Conservation (phyloP, 2,113 vertebrate species). For the Litocranius walleri region DNA sequence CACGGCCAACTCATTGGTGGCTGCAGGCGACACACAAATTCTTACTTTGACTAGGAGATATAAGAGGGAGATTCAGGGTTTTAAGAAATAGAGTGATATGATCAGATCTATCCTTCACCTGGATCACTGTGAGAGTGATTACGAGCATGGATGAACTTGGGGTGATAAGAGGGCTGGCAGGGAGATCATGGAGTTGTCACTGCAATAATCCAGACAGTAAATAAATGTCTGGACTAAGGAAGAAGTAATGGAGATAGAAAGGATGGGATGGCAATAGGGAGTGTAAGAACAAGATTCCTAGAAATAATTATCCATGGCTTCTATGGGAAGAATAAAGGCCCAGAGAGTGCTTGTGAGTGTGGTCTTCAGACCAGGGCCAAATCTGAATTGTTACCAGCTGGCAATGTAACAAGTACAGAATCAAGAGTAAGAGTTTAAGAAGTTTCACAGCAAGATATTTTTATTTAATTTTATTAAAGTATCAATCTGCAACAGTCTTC, state of each 20-base stretch:
- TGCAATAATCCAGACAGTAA: background rate
- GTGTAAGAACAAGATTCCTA: background rate
- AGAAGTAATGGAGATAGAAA: background rate
- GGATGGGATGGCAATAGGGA: background rate
- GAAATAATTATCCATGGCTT: background rate
- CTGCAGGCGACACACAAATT: background rate
- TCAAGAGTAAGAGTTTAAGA: background rate
- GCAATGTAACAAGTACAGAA: background rate
- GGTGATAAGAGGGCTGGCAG: background rate
- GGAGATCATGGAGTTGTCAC: background rate
- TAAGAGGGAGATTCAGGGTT: background rate
- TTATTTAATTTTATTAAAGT: background rate
- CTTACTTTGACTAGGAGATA: background rate
- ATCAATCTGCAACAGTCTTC: background rate
- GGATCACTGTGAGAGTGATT: background rate
- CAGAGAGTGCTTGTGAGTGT: background rate
- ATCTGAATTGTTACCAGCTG: background rate
- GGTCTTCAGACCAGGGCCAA: background rate
- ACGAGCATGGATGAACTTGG: background rate
- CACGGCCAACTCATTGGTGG: rapidly evolving
- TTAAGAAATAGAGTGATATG: background rate
- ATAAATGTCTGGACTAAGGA: background rate
- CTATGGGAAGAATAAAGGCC: background rate
- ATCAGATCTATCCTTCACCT: background rate
- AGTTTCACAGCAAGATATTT: background rate